Evolutionary conservation across 23 tunicate species (phyloP), one percentile per base, ranked within the genome.

Genomic region (Trididemnum nubilum): DNA sequence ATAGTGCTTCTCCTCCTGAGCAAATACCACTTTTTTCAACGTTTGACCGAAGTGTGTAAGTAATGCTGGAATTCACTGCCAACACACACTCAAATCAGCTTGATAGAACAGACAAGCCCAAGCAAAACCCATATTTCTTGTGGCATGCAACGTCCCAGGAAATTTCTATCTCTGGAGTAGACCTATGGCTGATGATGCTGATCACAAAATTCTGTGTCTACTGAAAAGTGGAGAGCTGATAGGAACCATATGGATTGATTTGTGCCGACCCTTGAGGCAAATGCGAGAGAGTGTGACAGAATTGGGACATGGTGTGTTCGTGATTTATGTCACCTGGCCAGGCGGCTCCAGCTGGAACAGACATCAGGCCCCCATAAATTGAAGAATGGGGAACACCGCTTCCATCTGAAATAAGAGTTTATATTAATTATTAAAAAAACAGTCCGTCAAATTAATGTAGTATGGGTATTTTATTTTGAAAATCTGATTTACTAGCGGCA

Each of bases 321-420:
- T 52, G 67, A 22, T 52, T 57, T 36, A 77, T 52, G 25, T 83
- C 87, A 22, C 80, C 81, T 1, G 33, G 60, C 87, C 87, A 83
- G 52, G 87, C 26, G 18, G 78, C 81, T 27, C 80, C 54, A 4
- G 73, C 81, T 5, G 87, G 87, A 63, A 83, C 70, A 5, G 87
- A 73, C 84, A 85, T 71, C 79, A 85, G 25, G 19, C 90, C 90
- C 1, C 90, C 90, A 59, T 85, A 85, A 23, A 85, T 58, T 18
- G 90, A 38, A 5, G 90, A 27, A 59, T 85, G 90, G 22, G 90
- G 83, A 1, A 79, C 35, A 3, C 83, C 90, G 26, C 39, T 59
- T 27, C 73, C 81, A 35, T 73, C 80, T 73, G 44, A 58, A 73
- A 83, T 1, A 64, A 79, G 2, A 60, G 31, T 37, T 19, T 38